A percentile compares a stretch with the other conserved stretches of the same genome.
These are phyloP conservation scores for Platerodrilus igneus DNA, from an alignment of 2,888 invertebrate species.

Conservation along the genomic window DNA sequence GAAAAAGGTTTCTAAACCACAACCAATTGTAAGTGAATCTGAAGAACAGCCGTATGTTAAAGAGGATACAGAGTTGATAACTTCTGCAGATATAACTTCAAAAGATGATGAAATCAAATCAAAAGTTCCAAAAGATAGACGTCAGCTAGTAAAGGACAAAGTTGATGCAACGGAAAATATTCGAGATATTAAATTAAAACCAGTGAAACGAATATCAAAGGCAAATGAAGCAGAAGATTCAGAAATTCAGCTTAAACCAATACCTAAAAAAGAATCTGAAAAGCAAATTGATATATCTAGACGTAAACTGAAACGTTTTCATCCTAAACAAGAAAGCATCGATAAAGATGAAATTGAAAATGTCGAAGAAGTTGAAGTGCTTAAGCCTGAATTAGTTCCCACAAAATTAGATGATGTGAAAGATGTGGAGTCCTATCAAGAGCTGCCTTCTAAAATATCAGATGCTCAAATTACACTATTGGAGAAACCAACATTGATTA, in stretches of 20 bases:
- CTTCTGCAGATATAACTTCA: too few species aligned
- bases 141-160: conserved; percentile 27
- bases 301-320: conserved; percentile 17
- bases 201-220: conserved; percentile 22
- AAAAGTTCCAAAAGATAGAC: conserved; percentile 29
- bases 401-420: conserved; percentile 38
- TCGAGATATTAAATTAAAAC: conserved; percentile 23
- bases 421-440: conserved; percentile 37
- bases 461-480: conserved; percentile 50
- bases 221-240: conserved; percentile 26
- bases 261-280: conserved; percentile 29
- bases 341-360: conserved; percentile 30
- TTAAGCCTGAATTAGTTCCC: conserved; percentile 37
- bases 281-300: conserved; percentile 12
- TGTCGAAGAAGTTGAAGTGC: conserved; percentile 22
- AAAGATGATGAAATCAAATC: conserved; percentile 27
- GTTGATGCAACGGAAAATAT: conserved; percentile 21
- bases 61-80: too few species aligned
- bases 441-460: conserved; percentile 43
- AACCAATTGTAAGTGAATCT: too few species aligned
- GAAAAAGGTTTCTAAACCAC: conserved; percentile 23
- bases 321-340: conserved; percentile 25
- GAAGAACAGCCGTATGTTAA: too few species aligned
- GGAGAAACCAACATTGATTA: conserved; percentile 36
- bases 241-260: conserved; percentile 29